Evolutionary conservation across 64 coral and sea anemone genomes (phyloP).

Genomic region (Anthopleura sola): DNA sequence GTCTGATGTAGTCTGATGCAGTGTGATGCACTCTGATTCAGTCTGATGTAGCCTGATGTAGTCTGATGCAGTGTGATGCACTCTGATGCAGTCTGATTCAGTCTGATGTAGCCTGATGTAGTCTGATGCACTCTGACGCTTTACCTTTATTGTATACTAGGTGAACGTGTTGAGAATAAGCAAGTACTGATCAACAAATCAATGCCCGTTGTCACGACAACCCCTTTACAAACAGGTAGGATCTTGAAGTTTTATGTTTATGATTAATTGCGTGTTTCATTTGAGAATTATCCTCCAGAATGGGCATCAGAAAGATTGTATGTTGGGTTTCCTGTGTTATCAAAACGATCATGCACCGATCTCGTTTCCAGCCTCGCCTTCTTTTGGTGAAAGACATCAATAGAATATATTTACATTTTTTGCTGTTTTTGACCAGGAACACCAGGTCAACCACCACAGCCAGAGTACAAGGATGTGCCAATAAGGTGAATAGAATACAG

Average conservation of each 20-base stretch:
- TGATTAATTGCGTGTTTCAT: not conserved
- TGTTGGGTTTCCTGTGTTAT: too few species aligned
- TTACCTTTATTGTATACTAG: conserved; percentile 29
- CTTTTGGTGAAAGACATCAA: not conserved
- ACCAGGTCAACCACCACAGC: conserved; percentile 67
- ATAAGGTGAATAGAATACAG: conserved; percentile 37
- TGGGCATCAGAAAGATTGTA: too few species aligned
- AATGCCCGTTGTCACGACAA: conserved; percentile 82
- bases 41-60: too few species aligned
- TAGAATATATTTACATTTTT: not conserved
- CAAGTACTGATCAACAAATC: conserved; percentile 94
- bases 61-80: too few species aligned
- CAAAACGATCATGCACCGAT: too few species aligned
- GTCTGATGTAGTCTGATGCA: too few species aligned
- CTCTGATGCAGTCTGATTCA: too few species aligned
- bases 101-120: too few species aligned
- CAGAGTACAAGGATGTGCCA: conserved; percentile 89
- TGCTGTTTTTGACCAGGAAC: conserved; percentile 17
- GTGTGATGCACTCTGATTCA: too few species aligned
- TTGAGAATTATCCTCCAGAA: too few species aligned
- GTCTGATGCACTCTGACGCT: too few species aligned
- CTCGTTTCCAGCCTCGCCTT: not conserved
- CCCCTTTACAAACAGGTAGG: conserved; percentile 64
- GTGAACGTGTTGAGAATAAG: conserved; percentile 86
- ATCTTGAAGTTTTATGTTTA: not conserved